Evolutionary conservation across 1,140 invertebrate species (phyloP).

Genomic region (Archivesica marissinica): DNA sequence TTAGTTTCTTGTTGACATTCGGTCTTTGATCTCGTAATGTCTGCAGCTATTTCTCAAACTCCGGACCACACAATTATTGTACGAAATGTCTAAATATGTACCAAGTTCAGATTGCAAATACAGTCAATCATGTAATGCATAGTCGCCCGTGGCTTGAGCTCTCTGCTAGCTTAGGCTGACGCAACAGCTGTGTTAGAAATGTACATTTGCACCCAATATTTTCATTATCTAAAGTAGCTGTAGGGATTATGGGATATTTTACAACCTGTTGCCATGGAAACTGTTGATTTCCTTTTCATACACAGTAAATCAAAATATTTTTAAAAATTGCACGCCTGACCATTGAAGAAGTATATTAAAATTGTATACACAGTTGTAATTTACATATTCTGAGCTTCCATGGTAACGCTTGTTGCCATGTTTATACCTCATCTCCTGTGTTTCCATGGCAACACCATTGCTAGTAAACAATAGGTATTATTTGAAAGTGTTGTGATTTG

Average conservation of each 20-base stretch:
- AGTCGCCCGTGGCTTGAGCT: no score
- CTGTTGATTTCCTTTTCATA: background rate
- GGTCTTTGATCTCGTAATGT: background rate
- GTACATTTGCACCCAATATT: background rate
- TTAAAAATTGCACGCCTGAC: no score
- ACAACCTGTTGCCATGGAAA: background rate
- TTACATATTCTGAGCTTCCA: no score
- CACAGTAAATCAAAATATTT: no score
- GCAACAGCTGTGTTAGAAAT: no score
- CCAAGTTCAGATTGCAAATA: no score
- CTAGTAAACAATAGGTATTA: conserved; percentile 4
- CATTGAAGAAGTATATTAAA: no score
- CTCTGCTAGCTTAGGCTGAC: no score
- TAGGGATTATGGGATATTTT: background rate
- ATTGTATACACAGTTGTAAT: no score
- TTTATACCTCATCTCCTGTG: background rate
- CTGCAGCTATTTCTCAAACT: conserved; percentile 7
- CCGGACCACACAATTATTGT: no score
- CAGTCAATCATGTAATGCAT: no score
- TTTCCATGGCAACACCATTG: conserved; percentile 15
- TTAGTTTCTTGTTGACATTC: background rate
- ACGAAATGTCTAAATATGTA: no score
- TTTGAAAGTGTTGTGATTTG: background rate
- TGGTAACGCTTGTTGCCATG: background rate
- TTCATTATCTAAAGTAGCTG: background rate